Evolutionary conservation across 2,797 vertebrate species (phyloP), one percentile per base, ranked within the genome.

Genomic region (Micrastur ruficollis): DNA sequence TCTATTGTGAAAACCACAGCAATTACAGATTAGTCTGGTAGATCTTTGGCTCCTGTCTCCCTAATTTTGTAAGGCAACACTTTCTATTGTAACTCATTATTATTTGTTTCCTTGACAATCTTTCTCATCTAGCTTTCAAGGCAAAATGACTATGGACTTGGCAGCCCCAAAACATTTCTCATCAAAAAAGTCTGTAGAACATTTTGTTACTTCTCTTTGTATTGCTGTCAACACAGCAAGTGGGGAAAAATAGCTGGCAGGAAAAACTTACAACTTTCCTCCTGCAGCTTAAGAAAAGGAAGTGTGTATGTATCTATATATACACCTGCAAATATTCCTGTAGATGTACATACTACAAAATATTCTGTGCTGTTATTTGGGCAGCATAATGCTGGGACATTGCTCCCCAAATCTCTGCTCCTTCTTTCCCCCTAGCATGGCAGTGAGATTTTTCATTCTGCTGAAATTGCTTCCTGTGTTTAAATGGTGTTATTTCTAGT

Each of bases 81-180:
- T 95, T 97, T 97, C 52, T 95, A 85, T 81, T 81, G 38, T 86
- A 97, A 92, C 31, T 82, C 58, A 36, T 92, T 81, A 81, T 56
- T 94, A 73, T 83, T 78, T 94, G 93, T 93, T 86, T 95, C 86
- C 95, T 73, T 90, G 72, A 89, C 74, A 95, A 80, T 94, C 47
- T 67, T 92, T 92, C 92, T 82, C 81, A 87, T 93, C 63, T 53
- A 96, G 34, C 38, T 72, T 81, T 92, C 49, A 79, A 74, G 49
- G 72, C 44, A 86, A n/a, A 93, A 80, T 71, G 25, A 91, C 50
- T 89, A 38, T 15, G 38, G 78, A 62, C 55, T 83, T 97, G 93
- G 93, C 65, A 95, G 72, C 23, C 68, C 63, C 70, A 72, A 75
- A 76, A 92, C 53, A 73, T 75, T 93, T 89, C 88, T 94, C 95